Percentiles rank a stretch among this genome's conserved stretches.
These are phyloP conservation scores for Macroteleia sp. DNA, from an alignment of 2,888 invertebrate genomes.

Conservation along the genomic window DNA sequence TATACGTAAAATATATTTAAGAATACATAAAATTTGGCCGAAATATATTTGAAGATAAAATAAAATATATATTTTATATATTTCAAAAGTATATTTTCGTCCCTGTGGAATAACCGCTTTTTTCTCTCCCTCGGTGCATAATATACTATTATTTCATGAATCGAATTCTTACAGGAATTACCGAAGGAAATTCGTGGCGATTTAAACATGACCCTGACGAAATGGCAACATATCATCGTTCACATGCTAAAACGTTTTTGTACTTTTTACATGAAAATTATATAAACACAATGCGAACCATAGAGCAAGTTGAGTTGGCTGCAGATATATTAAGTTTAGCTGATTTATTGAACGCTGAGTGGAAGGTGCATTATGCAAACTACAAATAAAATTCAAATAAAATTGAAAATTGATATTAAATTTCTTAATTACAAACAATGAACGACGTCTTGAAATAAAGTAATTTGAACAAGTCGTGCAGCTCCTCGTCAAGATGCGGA, in stretches of 20 bases:
- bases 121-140: too few relatives aligned
- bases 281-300: constrained; percentile 87
- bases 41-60: too few relatives aligned
- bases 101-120: too few relatives aligned
- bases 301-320: constrained; percentile 86
- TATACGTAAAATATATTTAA: too few relatives aligned
- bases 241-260: constrained; percentile 88
- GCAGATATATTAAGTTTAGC: constrained; percentile 88
- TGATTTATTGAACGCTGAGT: constrained; percentile 87
- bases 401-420: too few relatives aligned
- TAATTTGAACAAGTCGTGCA: neutral
- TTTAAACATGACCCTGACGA: constrained; percentile 88
- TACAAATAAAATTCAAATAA: too few relatives aligned
- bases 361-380: too few relatives aligned
- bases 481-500: constrained; percentile 5
- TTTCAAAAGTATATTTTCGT: too few relatives aligned
- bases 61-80: too few relatives aligned
- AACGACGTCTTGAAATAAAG: neutral
- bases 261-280: constrained; percentile 91
- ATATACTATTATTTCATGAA: too few relatives aligned
- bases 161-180: constrained; percentile 77
- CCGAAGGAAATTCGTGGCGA: constrained; percentile 79
- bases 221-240: constrained; percentile 88
- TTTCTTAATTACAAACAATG: too few relatives aligned
- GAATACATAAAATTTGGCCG: too few relatives aligned